phyloP scores from a whole-genome alignment of 1,140 invertebrate species.

The Argopecten irradians region DNA sequence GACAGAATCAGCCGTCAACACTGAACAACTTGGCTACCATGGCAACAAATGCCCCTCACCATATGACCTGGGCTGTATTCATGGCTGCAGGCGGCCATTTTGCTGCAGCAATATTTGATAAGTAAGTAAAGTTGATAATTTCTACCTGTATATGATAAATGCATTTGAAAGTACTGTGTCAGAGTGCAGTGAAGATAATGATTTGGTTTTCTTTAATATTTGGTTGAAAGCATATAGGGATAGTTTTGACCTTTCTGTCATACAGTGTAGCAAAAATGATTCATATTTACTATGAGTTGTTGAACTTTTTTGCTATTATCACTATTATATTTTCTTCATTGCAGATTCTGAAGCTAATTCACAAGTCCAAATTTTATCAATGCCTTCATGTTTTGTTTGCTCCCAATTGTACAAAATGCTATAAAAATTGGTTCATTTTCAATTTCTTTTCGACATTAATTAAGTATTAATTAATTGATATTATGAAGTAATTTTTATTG shows the following conservation, averaged over 20 bases:
- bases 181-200: background rate
- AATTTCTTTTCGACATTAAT: background rate
- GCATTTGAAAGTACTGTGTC: background rate
- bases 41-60: constrained; percentile 72
- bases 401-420: background rate
- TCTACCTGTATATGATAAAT: background rate
- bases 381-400: too few species aligned
- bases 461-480: too few species aligned
- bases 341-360: too few species aligned
- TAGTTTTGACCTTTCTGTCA: too few species aligned
- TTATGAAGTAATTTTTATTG: background rate
- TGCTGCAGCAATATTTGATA: constrained; percentile 88
- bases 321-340: too few species aligned
- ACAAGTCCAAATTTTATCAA: too few species aligned
- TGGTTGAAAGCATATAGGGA: too few species aligned
- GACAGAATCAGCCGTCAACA: constrained; percentile 78
- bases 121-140: constrained; percentile 74
- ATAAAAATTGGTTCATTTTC: background rate
- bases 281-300: too few species aligned
- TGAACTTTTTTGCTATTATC: too few species aligned
- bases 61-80: constrained; percentile 83
- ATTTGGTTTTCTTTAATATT: background rate
- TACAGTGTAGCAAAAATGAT: too few species aligned
- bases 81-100: constrained; percentile 93
- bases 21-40: constrained; percentile 77